Evolutionary conservation across 2,797 vertebrate species (phyloP).

Genomic region (Todus mexicanus): DNA sequence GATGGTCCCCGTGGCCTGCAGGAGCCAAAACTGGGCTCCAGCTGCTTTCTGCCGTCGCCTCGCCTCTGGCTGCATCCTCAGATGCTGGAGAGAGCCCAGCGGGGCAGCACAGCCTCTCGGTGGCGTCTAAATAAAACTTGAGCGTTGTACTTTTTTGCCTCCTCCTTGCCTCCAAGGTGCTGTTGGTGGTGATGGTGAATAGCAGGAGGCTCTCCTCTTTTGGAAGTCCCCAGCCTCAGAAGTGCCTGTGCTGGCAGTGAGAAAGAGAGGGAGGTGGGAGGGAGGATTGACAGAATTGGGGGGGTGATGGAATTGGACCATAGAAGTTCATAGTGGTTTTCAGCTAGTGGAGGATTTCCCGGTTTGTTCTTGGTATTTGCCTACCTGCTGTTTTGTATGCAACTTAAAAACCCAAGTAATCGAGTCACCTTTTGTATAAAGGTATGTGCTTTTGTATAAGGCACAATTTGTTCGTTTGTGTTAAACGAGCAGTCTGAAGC

Average conservation of each 20-base stretch:
- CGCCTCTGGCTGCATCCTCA: neutral
- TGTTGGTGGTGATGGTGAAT: neutral
- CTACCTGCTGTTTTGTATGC: neutral
- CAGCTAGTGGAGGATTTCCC: neutral
- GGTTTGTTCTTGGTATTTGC: neutral
- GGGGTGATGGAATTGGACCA: rapidly evolving
- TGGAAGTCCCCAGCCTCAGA: neutral
- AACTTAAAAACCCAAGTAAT: neutral
- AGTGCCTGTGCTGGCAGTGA: neutral
- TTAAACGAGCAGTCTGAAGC: neutral
- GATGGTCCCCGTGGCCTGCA: neutral
- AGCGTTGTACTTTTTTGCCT: neutral
- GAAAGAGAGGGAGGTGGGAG: no score
- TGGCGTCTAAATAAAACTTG: neutral
- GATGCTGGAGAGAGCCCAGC: neutral
- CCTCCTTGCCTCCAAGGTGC: neutral
- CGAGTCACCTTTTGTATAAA: neutral
- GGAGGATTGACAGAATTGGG: no score
- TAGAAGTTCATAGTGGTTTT: neutral
- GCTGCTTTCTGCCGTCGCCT: neutral
- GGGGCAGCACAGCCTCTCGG: neutral
- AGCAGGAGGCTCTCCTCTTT: neutral
- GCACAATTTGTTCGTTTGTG: no score
- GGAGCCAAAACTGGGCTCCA: neutral
- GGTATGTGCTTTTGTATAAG: no score